A percentile compares a stretch with the other conserved stretches of the same genome.
phyloP scores from a whole-genome alignment of 2,113 vertebrate species.

The Daubentonia madagascariensis region DNA sequence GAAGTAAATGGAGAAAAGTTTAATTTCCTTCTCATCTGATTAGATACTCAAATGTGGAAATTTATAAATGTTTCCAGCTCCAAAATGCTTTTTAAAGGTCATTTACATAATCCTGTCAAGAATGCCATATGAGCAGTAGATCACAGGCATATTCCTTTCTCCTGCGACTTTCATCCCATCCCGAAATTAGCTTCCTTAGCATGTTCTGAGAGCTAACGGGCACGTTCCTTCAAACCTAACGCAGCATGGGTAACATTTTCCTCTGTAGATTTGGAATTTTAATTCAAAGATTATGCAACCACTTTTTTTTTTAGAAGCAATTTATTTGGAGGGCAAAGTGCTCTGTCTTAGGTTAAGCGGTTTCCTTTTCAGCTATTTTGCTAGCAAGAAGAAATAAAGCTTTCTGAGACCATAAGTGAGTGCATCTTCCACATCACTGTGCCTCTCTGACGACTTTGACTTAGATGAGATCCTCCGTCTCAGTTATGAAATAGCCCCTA shows the following conservation, averaged over 20 bases:
- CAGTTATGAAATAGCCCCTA: background rate
- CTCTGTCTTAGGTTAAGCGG: background rate
- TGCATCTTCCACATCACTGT: background rate
- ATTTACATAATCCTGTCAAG: constrained; percentile 30
- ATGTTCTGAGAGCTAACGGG: constrained; percentile 41
- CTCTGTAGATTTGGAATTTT: constrained; percentile 31
- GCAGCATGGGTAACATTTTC: background rate
- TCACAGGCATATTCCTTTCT: constrained; percentile 6
- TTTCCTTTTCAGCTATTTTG: constrained; percentile 41
- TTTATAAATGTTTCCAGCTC: background rate
- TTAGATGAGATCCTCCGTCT: background rate
- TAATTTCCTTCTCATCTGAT: constrained; percentile 52
- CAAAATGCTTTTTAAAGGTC: constrained; percentile 38
- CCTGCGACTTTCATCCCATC: background rate
- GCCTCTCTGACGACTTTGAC: background rate
- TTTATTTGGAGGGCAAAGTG: constrained; percentile 53
- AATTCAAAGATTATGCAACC: constrained; percentile 46
- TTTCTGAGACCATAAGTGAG: background rate
- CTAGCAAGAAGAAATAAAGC: background rate
- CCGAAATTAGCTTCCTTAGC: constrained; percentile 7
- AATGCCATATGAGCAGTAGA: background rate
- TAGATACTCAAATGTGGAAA: constrained; percentile 47
- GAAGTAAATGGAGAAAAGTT: constrained; percentile 14
- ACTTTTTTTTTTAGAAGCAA: constrained; percentile 34
- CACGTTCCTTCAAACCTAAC: constrained; percentile 24